These are phyloP conservation scores for Urocolius indicus DNA, from an alignment of 2,113 vertebrate genomes.

Conservation along the genomic window DNA sequence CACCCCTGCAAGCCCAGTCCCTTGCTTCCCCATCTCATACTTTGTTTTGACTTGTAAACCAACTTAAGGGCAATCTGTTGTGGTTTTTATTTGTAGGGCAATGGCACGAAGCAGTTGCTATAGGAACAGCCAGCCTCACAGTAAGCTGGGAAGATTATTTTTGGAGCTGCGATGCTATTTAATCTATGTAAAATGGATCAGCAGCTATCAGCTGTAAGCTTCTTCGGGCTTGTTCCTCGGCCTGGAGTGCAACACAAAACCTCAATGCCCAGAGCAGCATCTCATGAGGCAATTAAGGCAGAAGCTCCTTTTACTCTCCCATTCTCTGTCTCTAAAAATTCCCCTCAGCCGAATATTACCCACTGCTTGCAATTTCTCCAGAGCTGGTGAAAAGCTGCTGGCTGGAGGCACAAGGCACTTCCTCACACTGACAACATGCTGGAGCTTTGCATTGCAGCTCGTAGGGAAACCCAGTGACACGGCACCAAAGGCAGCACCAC, in stretches of 20 bases:
- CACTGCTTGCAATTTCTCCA: accelerated
- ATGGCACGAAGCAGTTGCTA: constrained; percentile 78
- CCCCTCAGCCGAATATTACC: not conserved
- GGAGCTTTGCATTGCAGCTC: not conserved
- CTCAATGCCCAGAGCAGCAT: not conserved
- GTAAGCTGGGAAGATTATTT: constrained; percentile 69
- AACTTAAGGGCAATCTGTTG: not conserved
- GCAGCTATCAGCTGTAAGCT: not conserved
- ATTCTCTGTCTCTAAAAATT: not conserved
- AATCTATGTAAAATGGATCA: constrained; percentile 55
- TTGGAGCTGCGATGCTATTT: constrained; percentile 63
- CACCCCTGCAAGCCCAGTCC: accelerated
- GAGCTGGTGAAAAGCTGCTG: not conserved
- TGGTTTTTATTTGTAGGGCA: constrained; percentile 22
- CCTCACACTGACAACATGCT: accelerated
- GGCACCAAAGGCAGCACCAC: too few species aligned
- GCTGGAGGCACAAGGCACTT: accelerated
- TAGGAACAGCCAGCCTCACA: constrained; percentile 77
- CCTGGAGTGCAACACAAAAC: not conserved
- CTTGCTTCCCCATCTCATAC: not conserved
- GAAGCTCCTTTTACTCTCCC: not conserved
- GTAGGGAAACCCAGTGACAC: accelerated
- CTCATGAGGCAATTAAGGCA: not conserved
- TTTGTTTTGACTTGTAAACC: not conserved
- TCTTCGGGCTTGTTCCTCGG: not conserved